Evolutionary conservation across 2,888 invertebrate species (phyloP).

Genomic region (Tipula helvola): DNA sequence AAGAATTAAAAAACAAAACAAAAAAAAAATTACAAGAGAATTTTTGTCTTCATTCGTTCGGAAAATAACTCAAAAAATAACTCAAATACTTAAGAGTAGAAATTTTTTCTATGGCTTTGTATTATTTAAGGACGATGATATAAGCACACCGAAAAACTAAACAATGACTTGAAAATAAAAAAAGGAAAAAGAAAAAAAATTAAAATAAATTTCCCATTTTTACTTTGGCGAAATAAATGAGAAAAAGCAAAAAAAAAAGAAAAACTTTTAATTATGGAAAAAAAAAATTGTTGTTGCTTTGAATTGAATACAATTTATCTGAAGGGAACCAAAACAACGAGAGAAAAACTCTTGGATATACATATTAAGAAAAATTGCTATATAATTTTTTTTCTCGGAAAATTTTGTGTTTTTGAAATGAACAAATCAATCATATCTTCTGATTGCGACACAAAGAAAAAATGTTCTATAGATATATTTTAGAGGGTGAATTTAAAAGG

Average conservation of each 20-base stretch:
- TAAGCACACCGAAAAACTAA: not conserved
- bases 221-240: not conserved
- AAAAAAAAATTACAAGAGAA: not conserved
- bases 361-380: not conserved
- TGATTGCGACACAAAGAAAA: not conserved
- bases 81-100: not conserved
- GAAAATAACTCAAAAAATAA: not conserved
- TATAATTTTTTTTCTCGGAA: not conserved
- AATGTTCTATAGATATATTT: not conserved
- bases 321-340: not conserved
- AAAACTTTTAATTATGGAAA: not conserved
- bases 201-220: not conserved
- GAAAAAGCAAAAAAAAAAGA: not conserved
- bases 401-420: not conserved
- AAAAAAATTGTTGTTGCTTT: not conserved
- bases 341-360: not conserved
- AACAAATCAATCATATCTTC: constrained; percentile 4
- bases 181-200: not conserved
- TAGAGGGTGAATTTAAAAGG: not conserved
- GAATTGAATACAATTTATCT: not conserved
- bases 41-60: not conserved
- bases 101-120: not conserved
- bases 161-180: not conserved
- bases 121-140: not conserved
- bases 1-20: not conserved